A percentile compares a stretch with the other conserved stretches of the same genome.
Conservation (phyloP, 2,888 invertebrate species). For the Ferdinandea cuprea region DNA sequence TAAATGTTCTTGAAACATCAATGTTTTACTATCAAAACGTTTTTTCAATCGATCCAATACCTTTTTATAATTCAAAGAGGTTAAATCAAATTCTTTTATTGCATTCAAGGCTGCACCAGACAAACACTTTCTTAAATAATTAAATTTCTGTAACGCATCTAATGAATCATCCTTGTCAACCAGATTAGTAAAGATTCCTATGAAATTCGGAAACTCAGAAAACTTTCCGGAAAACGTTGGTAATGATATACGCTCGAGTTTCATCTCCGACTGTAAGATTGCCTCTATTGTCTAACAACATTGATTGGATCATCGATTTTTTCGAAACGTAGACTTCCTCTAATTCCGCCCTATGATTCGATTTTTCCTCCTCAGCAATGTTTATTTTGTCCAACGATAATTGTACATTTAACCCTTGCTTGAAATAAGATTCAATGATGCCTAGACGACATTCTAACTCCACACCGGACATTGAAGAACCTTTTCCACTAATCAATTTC, state of each 20-base stretch:
- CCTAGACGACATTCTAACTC: too few relatives aligned
- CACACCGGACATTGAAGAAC: too few relatives aligned
- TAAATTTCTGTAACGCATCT: constrained; percentile 37
- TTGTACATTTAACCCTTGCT: constrained; percentile 58
- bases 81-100: constrained; percentile 65
- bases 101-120: constrained; percentile 23
- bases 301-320: constrained; percentile 48
- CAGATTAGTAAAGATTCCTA: constrained; percentile 61
- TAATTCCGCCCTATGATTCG: constrained; percentile 37
- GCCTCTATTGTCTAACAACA: constrained; percentile 24
- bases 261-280: constrained; percentile 2
- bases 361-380: too few relatives aligned
- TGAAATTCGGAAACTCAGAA: constrained; percentile 66
- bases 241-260: constrained; percentile 45
- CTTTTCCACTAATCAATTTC: too few relatives aligned
- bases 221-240: constrained; percentile 68
- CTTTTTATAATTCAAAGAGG: constrained; percentile 59
- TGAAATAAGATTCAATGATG: constrained; percentile 65
- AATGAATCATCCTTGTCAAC: constrained; percentile 63
- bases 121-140: constrained; percentile 23
- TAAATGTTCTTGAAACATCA: constrained; percentile 70
- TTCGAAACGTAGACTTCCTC: constrained; percentile 58
- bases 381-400: constrained; percentile 56
- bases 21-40: constrained; percentile 64
- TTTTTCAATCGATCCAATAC: constrained; percentile 51